These are phyloP conservation scores for Meriones unguiculatus DNA, from an alignment of 2,113 vertebrate genomes.

Conservation along the genomic window DNA sequence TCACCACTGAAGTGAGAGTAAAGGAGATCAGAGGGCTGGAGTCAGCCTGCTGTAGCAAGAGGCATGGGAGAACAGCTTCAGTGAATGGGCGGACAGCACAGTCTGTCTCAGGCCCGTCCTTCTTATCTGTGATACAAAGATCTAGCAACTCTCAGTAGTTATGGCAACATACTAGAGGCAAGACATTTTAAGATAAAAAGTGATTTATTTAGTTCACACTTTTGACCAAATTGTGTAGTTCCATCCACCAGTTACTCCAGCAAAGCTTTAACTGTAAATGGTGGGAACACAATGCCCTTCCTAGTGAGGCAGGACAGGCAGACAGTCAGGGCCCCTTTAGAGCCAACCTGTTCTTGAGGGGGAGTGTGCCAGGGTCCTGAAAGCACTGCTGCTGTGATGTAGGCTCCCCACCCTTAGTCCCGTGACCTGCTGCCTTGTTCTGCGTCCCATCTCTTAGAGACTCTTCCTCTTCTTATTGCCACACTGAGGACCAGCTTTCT, in stretches of 20 bases:
- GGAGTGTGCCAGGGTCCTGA: neutral
- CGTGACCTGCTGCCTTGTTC: neutral
- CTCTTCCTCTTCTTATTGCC: no score
- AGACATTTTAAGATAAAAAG: neutral
- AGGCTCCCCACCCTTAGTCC: rapidly evolving
- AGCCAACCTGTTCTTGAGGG: neutral
- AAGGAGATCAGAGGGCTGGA: neutral
- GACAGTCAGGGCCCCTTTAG: neutral
- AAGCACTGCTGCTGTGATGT: neutral
- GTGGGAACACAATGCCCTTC: rapidly evolving
- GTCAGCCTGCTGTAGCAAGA: rapidly evolving
- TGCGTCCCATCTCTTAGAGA: neutral
- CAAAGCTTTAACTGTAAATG: neutral
- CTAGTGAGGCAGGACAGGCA: neutral
- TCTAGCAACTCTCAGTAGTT: neutral
- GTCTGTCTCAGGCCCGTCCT: neutral
- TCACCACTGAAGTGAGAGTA: neutral
- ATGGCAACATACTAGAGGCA: neutral
- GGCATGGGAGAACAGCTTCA: rapidly evolving
- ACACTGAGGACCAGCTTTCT: neutral
- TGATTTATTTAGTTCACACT: neutral
- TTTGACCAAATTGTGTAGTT: neutral
- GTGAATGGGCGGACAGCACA: rapidly evolving
- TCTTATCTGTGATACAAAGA: neutral
- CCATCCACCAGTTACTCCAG: neutral